These are phyloP conservation scores for Thereva unica DNA, from an alignment of 2,888 invertebrate species.

Conservation along the genomic window DNA sequence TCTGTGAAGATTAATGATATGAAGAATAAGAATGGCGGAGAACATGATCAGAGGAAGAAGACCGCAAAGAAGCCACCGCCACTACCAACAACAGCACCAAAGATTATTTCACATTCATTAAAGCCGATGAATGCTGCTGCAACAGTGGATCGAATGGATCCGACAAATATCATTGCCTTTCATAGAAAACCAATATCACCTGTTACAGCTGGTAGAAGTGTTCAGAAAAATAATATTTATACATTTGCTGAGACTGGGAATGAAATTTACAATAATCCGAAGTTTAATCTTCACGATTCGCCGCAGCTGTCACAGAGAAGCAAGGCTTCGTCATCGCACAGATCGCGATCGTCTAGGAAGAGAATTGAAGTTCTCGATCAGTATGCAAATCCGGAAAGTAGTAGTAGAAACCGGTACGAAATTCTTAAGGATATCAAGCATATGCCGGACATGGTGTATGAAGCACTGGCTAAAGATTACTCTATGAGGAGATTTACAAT, in stretches of 20 bases:
- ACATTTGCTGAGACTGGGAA: constrained; percentile 32
- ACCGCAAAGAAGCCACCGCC: constrained; percentile 47
- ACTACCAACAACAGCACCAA: constrained; percentile 45
- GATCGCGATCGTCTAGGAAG: constrained; percentile 49
- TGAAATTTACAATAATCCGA: constrained; percentile 57
- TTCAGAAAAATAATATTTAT: constrained; percentile 17
- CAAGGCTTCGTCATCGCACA: constrained; percentile 47
- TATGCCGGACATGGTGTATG: constrained; percentile 69
- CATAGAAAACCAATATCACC: neutral
- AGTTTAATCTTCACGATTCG: constrained; percentile 55
- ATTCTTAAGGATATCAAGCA: constrained; percentile 55
- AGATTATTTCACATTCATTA: constrained; percentile 44
- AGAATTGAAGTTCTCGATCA: constrained; percentile 53
- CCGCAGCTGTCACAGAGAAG: constrained; percentile 45
- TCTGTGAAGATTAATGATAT: neutral
- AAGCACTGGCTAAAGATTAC: constrained; percentile 63
- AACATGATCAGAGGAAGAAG: constrained; percentile 46
- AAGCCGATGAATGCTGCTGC: constrained; percentile 18
- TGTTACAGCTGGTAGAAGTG: neutral
- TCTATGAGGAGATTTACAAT: constrained; percentile 44
- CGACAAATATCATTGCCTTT: too few relatives aligned
- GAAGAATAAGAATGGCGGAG: constrained; percentile 3
- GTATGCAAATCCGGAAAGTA: constrained; percentile 50
- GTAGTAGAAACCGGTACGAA: constrained; percentile 49
- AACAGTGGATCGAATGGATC: too few relatives aligned